phyloP scores from a whole-genome alignment of 2,888 invertebrate genomes.

The Dendrolimus houi region DNA sequence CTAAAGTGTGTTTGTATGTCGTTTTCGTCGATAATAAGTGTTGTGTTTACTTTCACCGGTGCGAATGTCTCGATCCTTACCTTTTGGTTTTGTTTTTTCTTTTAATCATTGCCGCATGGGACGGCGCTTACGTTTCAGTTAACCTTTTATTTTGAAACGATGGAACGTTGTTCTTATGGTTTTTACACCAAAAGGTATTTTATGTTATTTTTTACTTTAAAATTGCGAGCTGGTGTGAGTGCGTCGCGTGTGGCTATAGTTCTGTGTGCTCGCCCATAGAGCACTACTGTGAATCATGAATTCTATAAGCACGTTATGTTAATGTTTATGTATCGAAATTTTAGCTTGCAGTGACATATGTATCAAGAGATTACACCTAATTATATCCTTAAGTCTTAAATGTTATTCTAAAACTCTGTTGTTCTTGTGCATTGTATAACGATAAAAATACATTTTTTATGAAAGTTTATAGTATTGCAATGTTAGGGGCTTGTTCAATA shows the following conservation, averaged over 20 bases:
- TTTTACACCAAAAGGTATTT: conserved; percentile 89
- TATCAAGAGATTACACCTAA: no score
- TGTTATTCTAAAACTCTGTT: no score
- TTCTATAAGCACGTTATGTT: no score
- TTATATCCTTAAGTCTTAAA: no score
- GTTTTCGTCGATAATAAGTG: conserved; percentile 75
- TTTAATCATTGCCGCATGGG: conserved; percentile 70
- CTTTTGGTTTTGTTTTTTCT: conserved; percentile 66
- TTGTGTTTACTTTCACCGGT: conserved; percentile 75
- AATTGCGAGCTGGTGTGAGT: conserved; percentile 56
- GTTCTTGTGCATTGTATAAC: no score
- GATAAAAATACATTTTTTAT: background rate
- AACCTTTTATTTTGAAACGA: conserved; percentile 79
- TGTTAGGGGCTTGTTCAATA: conserved; percentile 22
- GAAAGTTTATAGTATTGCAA: background rate
- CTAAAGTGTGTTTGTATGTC: conserved; percentile 77
- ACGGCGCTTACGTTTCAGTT: conserved; percentile 74
- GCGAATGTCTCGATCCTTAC: conserved; percentile 73
- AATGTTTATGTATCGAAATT: no score
- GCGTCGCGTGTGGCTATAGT: conserved; percentile 58
- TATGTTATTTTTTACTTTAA: conserved; percentile 73
- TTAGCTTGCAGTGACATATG: no score
- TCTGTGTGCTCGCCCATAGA: conserved; percentile 18
- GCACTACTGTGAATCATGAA: no score
- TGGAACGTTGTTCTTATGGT: conserved; percentile 88